phyloP scores from a whole-genome alignment of 2,888 invertebrate species.

The Microplitis deprimator region DNA sequence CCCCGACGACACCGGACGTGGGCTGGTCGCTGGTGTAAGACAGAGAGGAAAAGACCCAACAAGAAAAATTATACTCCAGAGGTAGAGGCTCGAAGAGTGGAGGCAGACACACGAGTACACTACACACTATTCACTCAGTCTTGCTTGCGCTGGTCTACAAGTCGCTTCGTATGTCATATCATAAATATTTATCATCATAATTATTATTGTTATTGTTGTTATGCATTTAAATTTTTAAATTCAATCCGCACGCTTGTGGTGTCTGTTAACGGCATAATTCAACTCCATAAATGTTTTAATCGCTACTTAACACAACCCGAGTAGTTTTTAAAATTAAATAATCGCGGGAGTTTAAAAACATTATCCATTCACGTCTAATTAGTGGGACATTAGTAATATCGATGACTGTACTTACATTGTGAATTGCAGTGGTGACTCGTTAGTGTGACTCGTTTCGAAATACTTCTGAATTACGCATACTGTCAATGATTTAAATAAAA shows the following conservation, averaged over 20 bases:
- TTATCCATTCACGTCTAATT: conserved; percentile 28
- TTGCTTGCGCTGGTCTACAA: neutral
- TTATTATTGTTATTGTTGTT: neutral
- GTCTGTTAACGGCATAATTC: too few species aligned
- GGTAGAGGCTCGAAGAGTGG: conserved; percentile 13
- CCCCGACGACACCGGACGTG: conserved; percentile 41
- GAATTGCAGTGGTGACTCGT: conserved; percentile 32
- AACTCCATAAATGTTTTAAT: neutral
- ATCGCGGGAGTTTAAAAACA: too few species aligned
- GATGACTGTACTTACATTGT: neutral
- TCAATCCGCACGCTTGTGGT: too few species aligned
- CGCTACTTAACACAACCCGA: neutral
- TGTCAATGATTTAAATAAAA: neutral
- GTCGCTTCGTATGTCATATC: neutral
- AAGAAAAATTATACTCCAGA: conserved; percentile 14
- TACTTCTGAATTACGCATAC: conserved; percentile 9
- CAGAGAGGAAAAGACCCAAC: neutral
- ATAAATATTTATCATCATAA: neutral
- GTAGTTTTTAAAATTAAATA: neutral
- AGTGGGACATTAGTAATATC: conserved; percentile 26
- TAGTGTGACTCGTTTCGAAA: conserved; percentile 39
- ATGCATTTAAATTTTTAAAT: too few species aligned
- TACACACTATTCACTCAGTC: conserved; percentile 53
- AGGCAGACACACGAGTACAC: neutral
- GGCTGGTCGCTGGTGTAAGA: conserved; percentile 27